A percentile compares a stretch with the other conserved stretches of the same genome.
phyloP scores from a whole-genome alignment of 2,113 vertebrate genomes.

The Dasyprocta punctata region DNA sequence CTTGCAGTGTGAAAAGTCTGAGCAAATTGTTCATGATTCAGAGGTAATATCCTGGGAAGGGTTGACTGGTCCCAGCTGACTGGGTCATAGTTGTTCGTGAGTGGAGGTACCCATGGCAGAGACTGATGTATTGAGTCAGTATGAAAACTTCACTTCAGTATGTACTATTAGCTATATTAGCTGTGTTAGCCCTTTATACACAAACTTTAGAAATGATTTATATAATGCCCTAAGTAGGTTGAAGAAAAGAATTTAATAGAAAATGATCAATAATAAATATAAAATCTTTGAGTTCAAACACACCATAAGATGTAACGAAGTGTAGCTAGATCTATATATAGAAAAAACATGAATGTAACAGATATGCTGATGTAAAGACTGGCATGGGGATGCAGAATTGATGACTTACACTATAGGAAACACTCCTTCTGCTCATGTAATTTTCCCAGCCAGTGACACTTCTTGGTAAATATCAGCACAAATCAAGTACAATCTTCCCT shows the following conservation, averaged over 20 bases:
- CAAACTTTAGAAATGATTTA: background rate
- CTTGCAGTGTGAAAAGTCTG: background rate
- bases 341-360: background rate
- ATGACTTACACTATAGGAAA: background rate
- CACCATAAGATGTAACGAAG: background rate
- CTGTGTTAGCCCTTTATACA: background rate
- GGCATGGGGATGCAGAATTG: rapidly evolving
- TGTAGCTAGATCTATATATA: rapidly evolving
- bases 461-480: background rate
- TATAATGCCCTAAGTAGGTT: background rate
- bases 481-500: background rate
- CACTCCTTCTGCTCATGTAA: background rate
- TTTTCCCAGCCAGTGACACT: background rate
- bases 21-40: background rate
- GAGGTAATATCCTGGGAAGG: background rate
- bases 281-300: background rate
- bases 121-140: background rate
- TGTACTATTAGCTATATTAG: background rate
- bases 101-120: background rate
- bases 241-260: background rate
- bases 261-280: background rate
- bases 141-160: background rate
- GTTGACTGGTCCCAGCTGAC: background rate
- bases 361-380: rapidly evolving
- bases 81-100: background rate